Percentiles rank a stretch among this genome's conserved stretches.
Evolutionary conservation across 2,113 vertebrate species (phyloP).

Genomic region (Phocoena sinus): DNA sequence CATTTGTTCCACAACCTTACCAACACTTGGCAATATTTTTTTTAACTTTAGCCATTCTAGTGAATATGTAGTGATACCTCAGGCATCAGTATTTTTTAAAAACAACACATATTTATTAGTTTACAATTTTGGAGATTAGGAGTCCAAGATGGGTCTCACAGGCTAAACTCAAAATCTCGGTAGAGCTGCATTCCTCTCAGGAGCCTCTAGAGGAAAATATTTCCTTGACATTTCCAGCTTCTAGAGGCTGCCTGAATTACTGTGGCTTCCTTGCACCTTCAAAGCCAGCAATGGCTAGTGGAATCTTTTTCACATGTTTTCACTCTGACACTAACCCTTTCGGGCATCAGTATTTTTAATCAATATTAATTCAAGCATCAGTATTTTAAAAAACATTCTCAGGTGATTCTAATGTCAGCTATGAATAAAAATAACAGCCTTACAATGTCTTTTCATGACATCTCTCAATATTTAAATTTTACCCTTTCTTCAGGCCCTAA

Average conservation of each 20-base stretch:
- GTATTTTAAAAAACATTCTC: neutral
- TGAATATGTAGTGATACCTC: neutral
- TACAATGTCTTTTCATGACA: neutral
- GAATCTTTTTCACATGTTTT: neutral
- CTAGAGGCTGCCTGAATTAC: neutral
- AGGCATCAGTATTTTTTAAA: no score
- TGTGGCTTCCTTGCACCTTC: neutral
- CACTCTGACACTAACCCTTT: neutral
- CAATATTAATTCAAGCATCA: neutral
- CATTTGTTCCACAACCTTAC: neutral
- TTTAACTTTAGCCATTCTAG: neutral
- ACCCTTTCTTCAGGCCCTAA: neutral
- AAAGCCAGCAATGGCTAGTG: neutral
- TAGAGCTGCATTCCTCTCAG: neutral
- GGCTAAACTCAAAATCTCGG: neutral
- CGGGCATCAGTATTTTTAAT: neutral
- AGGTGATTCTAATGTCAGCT: neutral
- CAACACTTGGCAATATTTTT: neutral
- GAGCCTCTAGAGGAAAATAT: neutral
- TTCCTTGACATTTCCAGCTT: neutral
- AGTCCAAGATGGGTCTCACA: neutral
- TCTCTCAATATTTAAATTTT: neutral
- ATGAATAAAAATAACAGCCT: neutral
- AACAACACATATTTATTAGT: neutral
- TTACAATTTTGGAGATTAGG: neutral